Evolutionary conservation across 2,888 invertebrate species (phyloP).

Genomic region (Scaptomyza caliginosa): DNA sequence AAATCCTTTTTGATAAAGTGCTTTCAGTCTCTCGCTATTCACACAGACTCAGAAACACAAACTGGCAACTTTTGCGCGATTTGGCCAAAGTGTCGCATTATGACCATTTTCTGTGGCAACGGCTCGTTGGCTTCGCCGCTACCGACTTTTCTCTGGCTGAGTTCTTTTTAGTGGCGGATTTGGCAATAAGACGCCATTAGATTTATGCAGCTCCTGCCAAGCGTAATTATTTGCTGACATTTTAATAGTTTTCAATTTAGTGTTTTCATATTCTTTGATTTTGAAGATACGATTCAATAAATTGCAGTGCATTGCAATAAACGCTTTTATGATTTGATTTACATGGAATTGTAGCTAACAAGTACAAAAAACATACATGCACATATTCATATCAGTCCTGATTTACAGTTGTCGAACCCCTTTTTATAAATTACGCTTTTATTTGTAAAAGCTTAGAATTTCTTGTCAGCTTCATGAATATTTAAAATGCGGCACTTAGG

Average conservation of each 20-base stretch:
- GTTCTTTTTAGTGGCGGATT: conserved; percentile 70
- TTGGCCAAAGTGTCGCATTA: conserved; percentile 66
- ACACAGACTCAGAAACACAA: conserved; percentile 7
- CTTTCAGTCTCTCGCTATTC: conserved; percentile 55
- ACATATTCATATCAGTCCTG: not conserved
- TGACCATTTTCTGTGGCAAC: conserved; percentile 53
- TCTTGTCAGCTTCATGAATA: conserved; percentile 58
- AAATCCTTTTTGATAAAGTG: conserved; percentile 79
- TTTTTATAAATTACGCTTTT: conserved; percentile 4
- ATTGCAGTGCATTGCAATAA: conserved; percentile 1
- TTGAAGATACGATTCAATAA: conserved; percentile 11
- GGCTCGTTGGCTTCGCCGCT: conserved; percentile 54
- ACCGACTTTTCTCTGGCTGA: conserved; percentile 44
- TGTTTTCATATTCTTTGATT: conserved; percentile 18
- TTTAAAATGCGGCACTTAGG: conserved; percentile 64
- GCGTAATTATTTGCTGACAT: conserved; percentile 77
- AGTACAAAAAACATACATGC: no score
- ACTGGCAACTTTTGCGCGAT: conserved; percentile 38
- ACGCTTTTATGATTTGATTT: not conserved
- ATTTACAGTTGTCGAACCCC: conserved; percentile 1
- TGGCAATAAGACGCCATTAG: conserved; percentile 61
- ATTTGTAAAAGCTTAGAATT: conserved; percentile 12
- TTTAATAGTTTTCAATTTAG: conserved; percentile 70
- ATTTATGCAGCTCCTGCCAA: conserved; percentile 65
- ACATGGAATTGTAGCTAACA: not conserved